These are phyloP conservation scores for Microtus montanus DNA, from an alignment of 2,113 vertebrate genomes.

Conservation along the genomic window DNA sequence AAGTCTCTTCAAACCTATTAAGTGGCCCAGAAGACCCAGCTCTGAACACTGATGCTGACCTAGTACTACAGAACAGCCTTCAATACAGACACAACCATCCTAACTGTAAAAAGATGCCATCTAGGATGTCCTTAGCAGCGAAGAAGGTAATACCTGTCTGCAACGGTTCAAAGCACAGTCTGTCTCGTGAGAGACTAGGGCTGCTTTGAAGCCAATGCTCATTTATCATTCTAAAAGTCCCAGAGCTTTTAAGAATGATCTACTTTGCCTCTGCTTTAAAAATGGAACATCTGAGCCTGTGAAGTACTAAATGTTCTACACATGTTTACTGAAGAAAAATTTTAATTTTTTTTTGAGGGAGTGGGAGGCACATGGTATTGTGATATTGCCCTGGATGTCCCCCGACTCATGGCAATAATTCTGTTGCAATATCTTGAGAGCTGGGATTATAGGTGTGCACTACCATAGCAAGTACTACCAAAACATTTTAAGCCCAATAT, in stretches of 20 bases:
- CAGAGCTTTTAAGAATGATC: neutral
- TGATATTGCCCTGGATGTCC: neutral
- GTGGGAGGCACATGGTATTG: neutral
- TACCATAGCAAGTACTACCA: neutral
- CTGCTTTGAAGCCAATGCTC: neutral
- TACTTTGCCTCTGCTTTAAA: neutral
- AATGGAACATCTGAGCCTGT: neutral
- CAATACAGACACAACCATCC: neutral
- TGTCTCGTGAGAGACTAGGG: neutral
- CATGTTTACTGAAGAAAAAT: neutral
- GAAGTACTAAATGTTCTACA: neutral
- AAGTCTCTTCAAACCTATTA: neutral
- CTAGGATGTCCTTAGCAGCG: neutral
- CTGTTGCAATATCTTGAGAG: neutral
- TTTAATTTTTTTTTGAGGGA: neutral
- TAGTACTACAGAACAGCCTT: neutral
- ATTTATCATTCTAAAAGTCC: neutral
- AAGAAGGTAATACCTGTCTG: neutral
- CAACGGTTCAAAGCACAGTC: neutral
- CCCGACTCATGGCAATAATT: neutral
- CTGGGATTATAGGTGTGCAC: neutral
- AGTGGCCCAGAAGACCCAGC: neutral
- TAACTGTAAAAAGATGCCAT: neutral
- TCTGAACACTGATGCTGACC: neutral
- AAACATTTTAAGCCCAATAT: neutral